A percentile compares a stretch with the other conserved stretches of the same genome.
Conservation (phyloP, 2,113 vertebrate species). For the Verasper variegatus region DNA sequence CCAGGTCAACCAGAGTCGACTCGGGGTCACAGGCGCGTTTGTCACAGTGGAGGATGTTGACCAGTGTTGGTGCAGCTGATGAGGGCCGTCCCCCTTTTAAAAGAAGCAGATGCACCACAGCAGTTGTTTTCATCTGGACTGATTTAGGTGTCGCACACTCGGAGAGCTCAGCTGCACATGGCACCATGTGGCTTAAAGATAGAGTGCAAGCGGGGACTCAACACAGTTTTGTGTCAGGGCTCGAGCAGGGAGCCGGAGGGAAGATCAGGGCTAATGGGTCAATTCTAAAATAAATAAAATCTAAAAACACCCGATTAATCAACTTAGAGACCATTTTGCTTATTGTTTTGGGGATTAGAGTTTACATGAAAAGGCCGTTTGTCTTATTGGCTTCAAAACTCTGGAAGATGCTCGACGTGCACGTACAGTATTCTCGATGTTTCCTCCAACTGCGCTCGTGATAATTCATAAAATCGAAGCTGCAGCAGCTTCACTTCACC, state of each 20-base stretch:
- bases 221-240: too few relatives aligned
- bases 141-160: background rate
- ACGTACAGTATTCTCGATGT: background rate
- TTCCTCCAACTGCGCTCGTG: background rate
- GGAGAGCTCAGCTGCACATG: background rate
- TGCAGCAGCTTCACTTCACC: background rate
- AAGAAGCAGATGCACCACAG: background rate
- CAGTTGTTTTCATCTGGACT: conserved; percentile 12
- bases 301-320: too few relatives aligned
- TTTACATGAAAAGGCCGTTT: too few relatives aligned
- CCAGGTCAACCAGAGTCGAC: too few relatives aligned
- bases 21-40: background rate
- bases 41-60: background rate
- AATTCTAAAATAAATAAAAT: too few relatives aligned
- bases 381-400: too few relatives aligned
- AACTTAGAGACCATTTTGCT: too few relatives aligned
- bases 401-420: too few relatives aligned
- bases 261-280: too few relatives aligned
- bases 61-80: background rate
- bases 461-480: background rate
- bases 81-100: background rate
- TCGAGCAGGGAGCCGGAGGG: too few relatives aligned
- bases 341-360: too few relatives aligned
- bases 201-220: background rate
- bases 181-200: background rate